A percentile compares a stretch with the other conserved stretches of the same genome.
Evolutionary conservation across 2,888 invertebrate genomes (phyloP).

Genomic region (Hipparchia sbordonii): DNA sequence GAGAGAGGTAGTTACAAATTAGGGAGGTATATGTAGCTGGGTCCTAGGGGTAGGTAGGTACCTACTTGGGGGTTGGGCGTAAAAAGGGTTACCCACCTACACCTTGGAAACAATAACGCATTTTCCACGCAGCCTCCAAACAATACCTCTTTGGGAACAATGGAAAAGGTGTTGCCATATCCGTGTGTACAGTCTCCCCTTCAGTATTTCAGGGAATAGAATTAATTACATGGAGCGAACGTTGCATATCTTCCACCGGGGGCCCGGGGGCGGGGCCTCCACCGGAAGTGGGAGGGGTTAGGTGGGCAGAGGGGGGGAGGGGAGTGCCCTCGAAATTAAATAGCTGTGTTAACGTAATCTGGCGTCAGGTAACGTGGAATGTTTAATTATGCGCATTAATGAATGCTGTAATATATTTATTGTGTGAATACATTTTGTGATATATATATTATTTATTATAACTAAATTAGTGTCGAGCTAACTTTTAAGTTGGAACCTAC

Average conservation of each 20-base stretch:
- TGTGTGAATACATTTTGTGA: constrained; percentile 26
- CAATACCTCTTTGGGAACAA: constrained; percentile 35
- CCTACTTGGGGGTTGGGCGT: background rate
- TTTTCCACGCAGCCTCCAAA: constrained; percentile 16
- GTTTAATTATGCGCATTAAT: constrained; percentile 45
- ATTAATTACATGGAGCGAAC: constrained; percentile 51
- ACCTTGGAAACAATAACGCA: constrained; percentile 27
- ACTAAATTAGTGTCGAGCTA: background rate
- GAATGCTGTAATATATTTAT: constrained; percentile 35
- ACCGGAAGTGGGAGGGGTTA: constrained; percentile 45
- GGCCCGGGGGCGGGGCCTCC: constrained; percentile 41
- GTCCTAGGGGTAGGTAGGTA: background rate
- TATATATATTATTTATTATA: background rate
- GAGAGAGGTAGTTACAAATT: background rate
- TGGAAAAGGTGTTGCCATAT: constrained; percentile 37
- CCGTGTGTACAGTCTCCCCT: constrained; percentile 30
- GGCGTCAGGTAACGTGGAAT: constrained; percentile 47
- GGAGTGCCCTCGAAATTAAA: constrained; percentile 46
- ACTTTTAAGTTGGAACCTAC: background rate
- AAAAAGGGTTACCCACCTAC: constrained; percentile 19
- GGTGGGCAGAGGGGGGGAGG: constrained; percentile 17
- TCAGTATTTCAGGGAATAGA: constrained; percentile 47
- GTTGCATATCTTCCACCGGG: constrained; percentile 42
- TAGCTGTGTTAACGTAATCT: constrained; percentile 47
- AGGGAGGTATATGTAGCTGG: background rate